Base-by-base conservation (phyloP, 1,140 invertebrate species). In the Camponotus vicinus region DNA sequence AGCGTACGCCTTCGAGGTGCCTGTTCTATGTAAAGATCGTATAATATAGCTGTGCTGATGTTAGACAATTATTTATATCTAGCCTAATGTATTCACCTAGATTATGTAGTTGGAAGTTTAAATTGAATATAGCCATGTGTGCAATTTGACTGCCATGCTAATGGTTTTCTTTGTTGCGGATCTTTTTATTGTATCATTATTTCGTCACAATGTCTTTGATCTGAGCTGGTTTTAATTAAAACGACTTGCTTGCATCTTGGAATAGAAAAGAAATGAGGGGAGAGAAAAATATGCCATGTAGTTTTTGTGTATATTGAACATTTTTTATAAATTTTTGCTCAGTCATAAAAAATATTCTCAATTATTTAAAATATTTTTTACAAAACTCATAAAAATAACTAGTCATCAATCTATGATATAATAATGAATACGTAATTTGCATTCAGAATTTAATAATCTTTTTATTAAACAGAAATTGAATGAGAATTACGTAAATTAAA, bases 31-130 rank as follows among this genome's bases (percentile, higher is more conserved):
- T 32, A 21, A 15, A 57, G 9, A 42, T 59, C 55, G 11, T 32
- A 73, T 42, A 59, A 59, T 13, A 70, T 13, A 70, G 49, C 9
- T 8, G 15, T 18, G 52, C 27, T 59, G 57, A 57, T 15, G 5
- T 59, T 18, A 52, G n/a, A 82, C 18, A 52, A 82, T 61, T 82
- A 59, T 73, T 82, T 82, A 82, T 73, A 42, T 59, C 9, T 27
- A 27, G 13, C n/a, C 40, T 66, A 34, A 37, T 40, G 66, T 49
- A 32, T 82, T 34, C 73, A 45, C 27, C 42, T 3, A 7, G 9
- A 42, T 70, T 40, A 55, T 9, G n/a, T 67, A 80, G 49, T 37
- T 55, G n/a, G 37, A 55, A 8, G 32, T 42, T 45, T 59, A 73
- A 71, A 82, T 82, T 73, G 27, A 34, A 82, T 45, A 59, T 45